These are phyloP conservation scores for Pediacus dermestoides DNA, from an alignment of 2,888 invertebrate genomes.

Conservation along the genomic window DNA sequence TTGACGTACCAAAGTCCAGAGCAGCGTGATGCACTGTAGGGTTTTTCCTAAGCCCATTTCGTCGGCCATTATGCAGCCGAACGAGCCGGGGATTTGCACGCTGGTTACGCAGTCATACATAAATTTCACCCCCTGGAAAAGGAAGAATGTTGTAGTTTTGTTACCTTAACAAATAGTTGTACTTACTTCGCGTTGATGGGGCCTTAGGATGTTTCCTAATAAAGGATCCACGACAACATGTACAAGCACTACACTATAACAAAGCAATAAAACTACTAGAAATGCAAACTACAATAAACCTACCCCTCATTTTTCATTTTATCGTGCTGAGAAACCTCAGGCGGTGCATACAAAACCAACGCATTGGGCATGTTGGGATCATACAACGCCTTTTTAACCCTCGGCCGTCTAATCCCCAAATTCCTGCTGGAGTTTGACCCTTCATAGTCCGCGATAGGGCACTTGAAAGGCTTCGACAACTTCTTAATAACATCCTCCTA, in stretches of 20 bases:
- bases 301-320: conserved; percentile 74
- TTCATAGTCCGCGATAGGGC: conserved; percentile 88
- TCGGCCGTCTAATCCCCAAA: conserved; percentile 69
- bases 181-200: conserved; percentile 88
- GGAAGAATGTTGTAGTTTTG: conserved; percentile 8
- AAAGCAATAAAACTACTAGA: conserved; percentile 43
- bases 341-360: conserved; percentile 82
- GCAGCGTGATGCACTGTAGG: conserved; percentile 90
- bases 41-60: conserved; percentile 99
- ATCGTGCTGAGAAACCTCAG: conserved; percentile 80
- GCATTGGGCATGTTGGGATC: conserved; percentile 93
- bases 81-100: conserved; percentile 75
- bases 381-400: conserved; percentile 71
- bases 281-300: conserved; percentile 30
- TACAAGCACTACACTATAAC: conserved; percentile 62
- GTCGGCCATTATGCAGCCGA: conserved; percentile 99
- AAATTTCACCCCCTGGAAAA: conserved; percentile 84
- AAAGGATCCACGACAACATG: conserved; percentile 98
- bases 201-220: conserved; percentile 83
- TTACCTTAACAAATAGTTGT: not conserved
- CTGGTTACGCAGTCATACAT: conserved; percentile 99
- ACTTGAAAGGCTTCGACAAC: conserved; percentile 82
- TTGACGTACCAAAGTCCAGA: conserved; percentile 93
- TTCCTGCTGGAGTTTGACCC: conserved; percentile 67
- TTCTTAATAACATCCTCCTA: conserved; percentile 79